Percentiles rank a stretch among this genome's conserved stretches.
Conservation (phyloP, 2,888 invertebrate species). For the Caenorhabditis wallacei region DNA sequence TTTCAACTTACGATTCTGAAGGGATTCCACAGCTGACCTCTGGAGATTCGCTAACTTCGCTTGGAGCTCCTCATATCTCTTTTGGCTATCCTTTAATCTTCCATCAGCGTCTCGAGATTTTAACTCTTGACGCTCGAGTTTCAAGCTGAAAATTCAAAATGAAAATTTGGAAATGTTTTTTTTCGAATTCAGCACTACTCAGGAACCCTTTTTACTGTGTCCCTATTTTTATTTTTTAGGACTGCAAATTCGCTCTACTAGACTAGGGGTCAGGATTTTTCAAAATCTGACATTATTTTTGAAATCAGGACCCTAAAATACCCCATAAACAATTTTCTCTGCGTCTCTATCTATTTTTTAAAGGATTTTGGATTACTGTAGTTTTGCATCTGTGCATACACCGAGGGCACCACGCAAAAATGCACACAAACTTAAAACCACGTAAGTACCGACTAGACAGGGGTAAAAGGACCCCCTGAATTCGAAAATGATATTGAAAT, state of each 20-base stretch:
- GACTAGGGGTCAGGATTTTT: too few relatives aligned
- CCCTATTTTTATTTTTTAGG: too few relatives aligned
- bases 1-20: conserved; percentile 49
- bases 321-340: not conserved
- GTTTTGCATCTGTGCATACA: not conserved
- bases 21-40: conserved; percentile 56
- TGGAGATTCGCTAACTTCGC: conserved; percentile 34
- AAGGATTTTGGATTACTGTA: not conserved
- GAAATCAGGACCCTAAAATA: too few relatives aligned
- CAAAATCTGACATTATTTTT: too few relatives aligned
- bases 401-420: not conserved
- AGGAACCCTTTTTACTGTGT: too few relatives aligned
- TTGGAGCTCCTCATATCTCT: conserved; percentile 52
- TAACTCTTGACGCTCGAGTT: conserved; percentile 65
- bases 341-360: not conserved
- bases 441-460: not conserved
- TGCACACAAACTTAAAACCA: not conserved
- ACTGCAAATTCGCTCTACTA: too few relatives aligned
- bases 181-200: not conserved
- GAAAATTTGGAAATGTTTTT: too few relatives aligned
- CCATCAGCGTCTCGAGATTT: conserved; percentile 40
- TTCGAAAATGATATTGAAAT: not conserved
- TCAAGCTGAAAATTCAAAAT: conserved; percentile 53
- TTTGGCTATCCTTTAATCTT: conserved; percentile 41
- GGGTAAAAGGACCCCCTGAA: not conserved